Evolutionary conservation across 1,140 invertebrate genomes (phyloP), one percentile per base, ranked within the genome.

Genomic region (Scaptomyza pallida): DNA sequence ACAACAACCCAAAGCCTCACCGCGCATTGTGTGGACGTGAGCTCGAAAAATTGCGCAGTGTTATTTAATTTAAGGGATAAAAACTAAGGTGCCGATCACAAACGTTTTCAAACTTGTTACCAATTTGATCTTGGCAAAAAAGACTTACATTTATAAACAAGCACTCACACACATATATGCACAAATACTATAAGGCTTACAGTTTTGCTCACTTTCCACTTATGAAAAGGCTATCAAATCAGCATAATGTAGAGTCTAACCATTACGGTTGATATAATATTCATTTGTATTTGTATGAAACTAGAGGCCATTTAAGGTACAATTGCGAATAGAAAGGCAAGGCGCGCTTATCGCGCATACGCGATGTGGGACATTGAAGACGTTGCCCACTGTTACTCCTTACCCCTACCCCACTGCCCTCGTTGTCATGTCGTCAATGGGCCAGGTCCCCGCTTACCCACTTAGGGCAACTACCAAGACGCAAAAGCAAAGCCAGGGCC

Each of bases 231-330:
- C 10, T 10, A 17, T 44, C 41, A 44, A 17, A 10, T 16, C 41
- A 17, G 2, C 41, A 44, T 17, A 10, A 17, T 10, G 8, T 10
- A 16, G 16, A 44, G 16, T 8, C 8, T 17, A 12, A 44, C 68
- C 65, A 79, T 86, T 80, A 80, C 79, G 79, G 78, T 86, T 78
- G 75, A 86, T 82, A 82, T 89, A 74, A 83, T 89, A 79, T 82
- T 73, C 78, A 75, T 88, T 88, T 80, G 83, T 81, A 77, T 74
- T 89, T 90, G 88, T 88, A 88, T 85, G 70, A 65, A 74, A 85
- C 88, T 90, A 77, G 77, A 78, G 72, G 60, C 54, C 55, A 90
- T 89, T 83, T 69, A 50, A 71, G 48, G 45, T 65, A 67, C 64
- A 76, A 78, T 83, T 83, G 75, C 45, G 62, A 37, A n/a, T n/a